These are phyloP conservation scores for Harpagifer antarcticus DNA, from an alignment of 2,797 vertebrate genomes.

Conservation along the genomic window DNA sequence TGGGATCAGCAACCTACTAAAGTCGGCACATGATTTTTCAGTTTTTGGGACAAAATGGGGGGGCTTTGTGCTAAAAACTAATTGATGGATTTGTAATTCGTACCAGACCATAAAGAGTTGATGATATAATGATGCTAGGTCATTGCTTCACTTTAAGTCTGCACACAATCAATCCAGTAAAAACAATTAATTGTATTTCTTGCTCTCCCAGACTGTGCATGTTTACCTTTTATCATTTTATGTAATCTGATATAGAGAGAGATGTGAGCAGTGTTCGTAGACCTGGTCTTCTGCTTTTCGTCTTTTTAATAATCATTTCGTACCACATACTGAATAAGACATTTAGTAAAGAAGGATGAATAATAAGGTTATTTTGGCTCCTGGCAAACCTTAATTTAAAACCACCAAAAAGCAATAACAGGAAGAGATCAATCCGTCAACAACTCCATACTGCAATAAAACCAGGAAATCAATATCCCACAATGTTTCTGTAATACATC, in stretches of 20 bases:
- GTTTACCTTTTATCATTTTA: not conserved
- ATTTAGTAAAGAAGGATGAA: slow-evolving; percentile 15
- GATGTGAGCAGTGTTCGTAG: slow-evolving; percentile 14
- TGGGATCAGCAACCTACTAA: slow-evolving; percentile 18
- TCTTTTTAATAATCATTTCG: not conserved
- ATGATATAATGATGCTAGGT: not conserved
- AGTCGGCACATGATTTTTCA: slow-evolving; percentile 34
- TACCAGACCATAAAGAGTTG: slow-evolving; percentile 7
- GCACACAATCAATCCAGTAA: not conserved
- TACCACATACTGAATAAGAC: not conserved
- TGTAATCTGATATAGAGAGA: not conserved
- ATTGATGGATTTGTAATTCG: slow-evolving; percentile 2
- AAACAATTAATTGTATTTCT: not conserved
- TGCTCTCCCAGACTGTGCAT: not conserved
- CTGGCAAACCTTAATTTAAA: slow-evolving; percentile 2
- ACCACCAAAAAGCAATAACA: not conserved
- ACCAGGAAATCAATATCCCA: slow-evolving; percentile 1
- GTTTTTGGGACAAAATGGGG: slow-evolving; percentile 9
- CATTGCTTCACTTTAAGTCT: not conserved
- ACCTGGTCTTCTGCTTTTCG: slow-evolving; percentile 5
- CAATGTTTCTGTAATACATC: not conserved
- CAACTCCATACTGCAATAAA: slow-evolving; percentile 6
- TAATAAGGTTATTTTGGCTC: not conserved
- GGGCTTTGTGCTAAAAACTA: not conserved
- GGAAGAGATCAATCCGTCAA: slow-evolving; percentile 10